Base-by-base conservation (phyloP, 1,140 invertebrate species). In the Muscidifurax raptorellus region DNA sequence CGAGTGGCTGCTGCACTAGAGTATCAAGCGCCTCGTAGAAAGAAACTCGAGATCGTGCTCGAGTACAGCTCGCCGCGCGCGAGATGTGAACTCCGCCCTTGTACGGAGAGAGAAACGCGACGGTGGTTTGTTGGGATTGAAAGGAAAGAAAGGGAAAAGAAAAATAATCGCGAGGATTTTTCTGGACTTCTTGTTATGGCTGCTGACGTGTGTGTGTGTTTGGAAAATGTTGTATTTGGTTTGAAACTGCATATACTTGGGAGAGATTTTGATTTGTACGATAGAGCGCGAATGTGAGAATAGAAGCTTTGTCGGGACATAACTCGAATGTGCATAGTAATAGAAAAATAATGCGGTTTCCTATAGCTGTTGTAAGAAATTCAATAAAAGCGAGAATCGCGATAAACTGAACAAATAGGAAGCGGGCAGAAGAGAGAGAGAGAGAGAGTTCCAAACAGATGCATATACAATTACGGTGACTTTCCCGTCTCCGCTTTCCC, bases 401-500 rank as follows among this genome's bases (percentile, higher is more conserved):
- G n/a, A 22, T 69, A 69, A 69, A 69, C 6, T 28, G 67, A 69
- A 69, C 15, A 32, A 69, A 69, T 9, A 36, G 18, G 36, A 36
- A 77, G 7, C 6, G 47, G 22, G 18, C 15, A 5, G 27, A 15
- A 32, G 27, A 22, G 10, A 13, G 44, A 2, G 25, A 32, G 66
- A 66, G 18, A 3, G 36, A 69, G 27, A 59, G 25, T 25, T 80
- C 13, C 64, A 40, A 59, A 59, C 13, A 13, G 52, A 71, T 28
- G 47, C 7, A 1, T 69, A 25, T 18, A 28, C 1, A 22, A 9
- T 47, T 28, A 4, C n/a, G 28, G 47, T 72, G 28, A 82, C 69
- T 82, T 36, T 28, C 71, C 9, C 69, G 74, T 82, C 40, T 74
- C 28, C 47, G 28, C 27, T 30, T 81, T 81, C 40, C 32, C 69